Evolutionary conservation across 1,140 invertebrate genomes (phyloP), one percentile per base, ranked within the genome.

Genomic region (Drosophila kurseongensis): DNA sequence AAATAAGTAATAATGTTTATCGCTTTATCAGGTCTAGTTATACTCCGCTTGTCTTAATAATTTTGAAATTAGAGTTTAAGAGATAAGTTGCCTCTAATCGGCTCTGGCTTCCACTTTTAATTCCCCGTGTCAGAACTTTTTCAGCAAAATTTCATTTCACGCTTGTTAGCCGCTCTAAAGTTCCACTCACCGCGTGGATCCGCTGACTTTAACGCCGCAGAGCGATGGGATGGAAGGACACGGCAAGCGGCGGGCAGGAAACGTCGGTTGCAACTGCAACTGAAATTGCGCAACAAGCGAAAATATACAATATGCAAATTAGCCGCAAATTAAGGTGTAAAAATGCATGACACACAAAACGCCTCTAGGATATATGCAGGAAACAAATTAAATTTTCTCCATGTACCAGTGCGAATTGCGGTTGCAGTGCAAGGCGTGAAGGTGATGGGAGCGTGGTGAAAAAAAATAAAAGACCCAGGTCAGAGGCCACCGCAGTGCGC

Each of bases 301-400:
- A 77, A 75, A 86, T 76, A 88, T 82, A 88, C 80, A 79, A 79
- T 76, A 86, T 86, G 83, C 83, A 86, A 86, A 86, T 86, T 86
- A 86, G 83, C 83, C 61, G 67, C 83, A 86, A 88, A 86, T 86
- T 86, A 88, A 86, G 83, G 83, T 88, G 83, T 88, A 86, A 86
- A 83, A 88, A 86, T 86, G 83, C 83, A 88, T 83, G 83, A 86
- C 83, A 86, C 75, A 88, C 83, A 86, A 86, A 77, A 86, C 79
- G 79, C 79, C 83, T 88, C 83, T 65, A 61, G 83, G 59, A 83
- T 83, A 75, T 74, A 77, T 76, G 78, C 66, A 78, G 59, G 68
- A 86, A 86, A 86, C 83, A 86, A 86, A 86, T 88, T 86, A 56
- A 86, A 86, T 86, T 86, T 74, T 48, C 56, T 45, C 48, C 41